Base-by-base conservation (phyloP, 2,888 invertebrate species). In the Ichneumoninae sp. region DNA sequence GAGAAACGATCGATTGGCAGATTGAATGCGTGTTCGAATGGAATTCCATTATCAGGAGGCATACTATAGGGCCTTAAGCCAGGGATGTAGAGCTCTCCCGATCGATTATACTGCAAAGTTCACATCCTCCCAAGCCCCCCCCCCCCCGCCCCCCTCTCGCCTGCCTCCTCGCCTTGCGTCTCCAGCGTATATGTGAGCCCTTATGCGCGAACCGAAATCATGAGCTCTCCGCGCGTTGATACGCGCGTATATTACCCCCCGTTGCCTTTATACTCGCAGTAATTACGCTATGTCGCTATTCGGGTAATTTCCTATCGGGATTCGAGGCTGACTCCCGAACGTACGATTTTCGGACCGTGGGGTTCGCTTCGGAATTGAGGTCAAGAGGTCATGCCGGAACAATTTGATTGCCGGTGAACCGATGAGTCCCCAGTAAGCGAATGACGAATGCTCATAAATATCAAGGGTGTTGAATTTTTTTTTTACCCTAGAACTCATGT, bases 31-130 rank as follows among this genome's bases (percentile, higher is more conserved):
- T 77, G 74, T 71, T 80, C 73, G 68, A 81, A 83, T 77, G 81
- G 76, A 83, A 81, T 83, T 83, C 57, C 80, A 83, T 83, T 83
- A 81, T 73, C 73, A 81, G 76, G 76, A 52, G 44, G 68, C 73
- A 73, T 71, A 69, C 57, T 54, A 13, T 47, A 63, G 60, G 57
- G 70, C 65, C 50, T 76, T 60, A 74, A 84, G 69, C 74, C 50
- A 70, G 73, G 81, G 76, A 77, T 84, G 77, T 78, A 68, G 71
- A 63, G 74, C 47, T 5, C 26, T 78, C 77, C 52, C 69, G 77
- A 81, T 81, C 81, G 84, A 81, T 84, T 78, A 77, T 78, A 81
- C 77, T 74, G 77, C 84, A 77, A 87, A 83, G 73, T 81, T 87
- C 57, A 26, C 83, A 83, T 83, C 86, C 87, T 82, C 73, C 75